Percentiles rank a stretch among this genome's conserved stretches.
phyloP scores from a whole-genome alignment of 2,888 invertebrate genomes.

The Apamea epomidion region DNA sequence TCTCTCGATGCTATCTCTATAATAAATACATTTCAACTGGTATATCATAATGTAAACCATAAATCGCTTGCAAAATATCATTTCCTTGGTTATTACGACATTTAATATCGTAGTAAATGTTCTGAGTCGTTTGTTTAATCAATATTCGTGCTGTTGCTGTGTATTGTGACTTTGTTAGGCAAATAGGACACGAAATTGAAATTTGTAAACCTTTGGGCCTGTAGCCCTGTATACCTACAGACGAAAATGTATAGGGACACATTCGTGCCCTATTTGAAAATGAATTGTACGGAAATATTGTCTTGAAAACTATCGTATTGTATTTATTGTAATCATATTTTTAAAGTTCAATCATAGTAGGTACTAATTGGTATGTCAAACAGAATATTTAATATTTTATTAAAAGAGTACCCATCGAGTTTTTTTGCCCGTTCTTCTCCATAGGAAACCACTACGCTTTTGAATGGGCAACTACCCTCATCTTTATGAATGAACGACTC shows the following conservation, averaged over 20 bases:
- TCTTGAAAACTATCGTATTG: background rate
- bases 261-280: background rate
- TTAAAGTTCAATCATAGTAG: too few relatives aligned
- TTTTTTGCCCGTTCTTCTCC: too few relatives aligned
- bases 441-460: background rate
- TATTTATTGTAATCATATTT: background rate
- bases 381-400: too few relatives aligned
- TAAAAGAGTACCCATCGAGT: too few relatives aligned
- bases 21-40: constrained; percentile 56
- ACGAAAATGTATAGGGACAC: background rate
- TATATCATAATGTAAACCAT: constrained; percentile 55
- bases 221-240: too few relatives aligned
- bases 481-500: background rate
- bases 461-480: background rate
- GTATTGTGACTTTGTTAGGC: constrained; percentile 9
- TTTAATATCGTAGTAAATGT: constrained; percentile 39
- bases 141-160: constrained; percentile 19
- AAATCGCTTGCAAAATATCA: constrained; percentile 51
- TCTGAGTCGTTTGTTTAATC: constrained; percentile 34
- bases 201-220: constrained; percentile 3
- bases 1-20: constrained; percentile 42
- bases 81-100: constrained; percentile 57
- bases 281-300: background rate
- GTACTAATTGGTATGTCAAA: too few relatives aligned
- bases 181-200: constrained; percentile 26